Evolutionary conservation across 2,888 invertebrate genomes (phyloP).

Genomic region (Calephelis perditalis): DNA sequence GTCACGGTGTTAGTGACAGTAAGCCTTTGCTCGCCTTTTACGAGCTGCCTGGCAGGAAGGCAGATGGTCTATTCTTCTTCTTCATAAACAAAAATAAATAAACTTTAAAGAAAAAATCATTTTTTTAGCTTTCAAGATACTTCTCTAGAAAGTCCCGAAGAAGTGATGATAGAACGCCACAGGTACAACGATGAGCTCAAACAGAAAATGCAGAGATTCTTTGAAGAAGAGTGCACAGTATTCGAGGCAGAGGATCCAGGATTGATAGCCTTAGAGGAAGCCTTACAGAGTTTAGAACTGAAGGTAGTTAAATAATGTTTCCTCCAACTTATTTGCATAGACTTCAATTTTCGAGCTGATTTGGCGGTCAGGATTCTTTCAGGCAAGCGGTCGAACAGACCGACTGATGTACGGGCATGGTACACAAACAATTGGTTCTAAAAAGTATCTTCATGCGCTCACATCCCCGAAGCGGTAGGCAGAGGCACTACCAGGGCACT

Average conservation of each 20-base stretch:
- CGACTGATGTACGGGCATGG: no score
- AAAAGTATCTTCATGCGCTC: no score
- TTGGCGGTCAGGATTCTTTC: constrained; percentile 22
- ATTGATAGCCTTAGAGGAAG: constrained; percentile 47
- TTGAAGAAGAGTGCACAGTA: constrained; percentile 56
- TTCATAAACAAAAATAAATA: no score
- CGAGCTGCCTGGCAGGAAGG: no score
- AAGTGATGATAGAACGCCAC: constrained; percentile 31
- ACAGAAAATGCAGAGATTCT: constrained; percentile 49
- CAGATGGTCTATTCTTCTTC: no score
- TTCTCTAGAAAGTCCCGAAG: constrained; percentile 37
- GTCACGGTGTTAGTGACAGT: no score
- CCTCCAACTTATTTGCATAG: no score
- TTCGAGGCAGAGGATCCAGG: constrained; percentile 55
- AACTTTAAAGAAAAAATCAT: neutral
- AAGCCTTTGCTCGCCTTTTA: no score
- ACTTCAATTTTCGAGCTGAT: neutral
- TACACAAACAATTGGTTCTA: no score
- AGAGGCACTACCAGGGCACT: no score
- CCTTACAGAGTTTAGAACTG: constrained; percentile 44
- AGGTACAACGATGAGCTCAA: constrained; percentile 47
- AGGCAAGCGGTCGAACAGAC: no score
- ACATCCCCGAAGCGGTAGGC: no score
- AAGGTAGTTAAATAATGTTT: constrained; percentile 35
- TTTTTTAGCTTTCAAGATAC: constrained; percentile 39